Evolutionary conservation across 2,113 vertebrate genomes (phyloP), one percentile per base, ranked within the genome.

Genomic region (Albula glossodonta): DNA sequence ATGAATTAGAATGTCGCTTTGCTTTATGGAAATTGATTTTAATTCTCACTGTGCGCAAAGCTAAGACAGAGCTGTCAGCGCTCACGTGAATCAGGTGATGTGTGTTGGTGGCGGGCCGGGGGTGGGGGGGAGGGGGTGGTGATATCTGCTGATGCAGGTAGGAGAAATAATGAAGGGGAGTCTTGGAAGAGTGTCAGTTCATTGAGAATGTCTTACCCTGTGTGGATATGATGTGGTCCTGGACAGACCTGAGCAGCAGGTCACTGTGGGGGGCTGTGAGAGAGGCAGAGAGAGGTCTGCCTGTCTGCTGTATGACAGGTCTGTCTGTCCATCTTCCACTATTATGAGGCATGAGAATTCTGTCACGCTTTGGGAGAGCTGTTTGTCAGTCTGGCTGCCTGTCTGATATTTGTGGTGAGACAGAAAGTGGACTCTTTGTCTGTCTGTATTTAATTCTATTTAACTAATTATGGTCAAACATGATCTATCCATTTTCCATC

Each of bases 1-100:
- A 90, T 92, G 89, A 89, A 85, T 93, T 92, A 92, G 81, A 74
- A 51, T 52, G 41, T 31, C 2, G n/a, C 70, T 74, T 80, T 77
- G 80, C 88, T 87, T 70, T 89, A 88, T 86, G 70, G 90, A 89
- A 88, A 93, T 91, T 89, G 91, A 95, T 93, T 92, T 84, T 83
- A 86, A 91, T 91, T 84, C 31, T 83, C 51, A 51, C 84, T 85
- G 17, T 48, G 77, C 84, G 74, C 3, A 87, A n/a, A 85, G 57
- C 82, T 80, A 80, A 80, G 49, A 50, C 52, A 74, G 83, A 56
- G 80, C 81, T 79, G 60, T 77, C 51, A 70, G 57, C 41, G 79
- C 56, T 49, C 19, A 19, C 53, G 81, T 77, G 78, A 74, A 83
- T 88, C 12, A 13, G 8, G 3, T 19, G 17, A 31, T 84, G 12